Evolutionary conservation across 2,888 invertebrate genomes (phyloP), one percentile per base, ranked within the genome.

Genomic region (Eupsilia transversa): DNA sequence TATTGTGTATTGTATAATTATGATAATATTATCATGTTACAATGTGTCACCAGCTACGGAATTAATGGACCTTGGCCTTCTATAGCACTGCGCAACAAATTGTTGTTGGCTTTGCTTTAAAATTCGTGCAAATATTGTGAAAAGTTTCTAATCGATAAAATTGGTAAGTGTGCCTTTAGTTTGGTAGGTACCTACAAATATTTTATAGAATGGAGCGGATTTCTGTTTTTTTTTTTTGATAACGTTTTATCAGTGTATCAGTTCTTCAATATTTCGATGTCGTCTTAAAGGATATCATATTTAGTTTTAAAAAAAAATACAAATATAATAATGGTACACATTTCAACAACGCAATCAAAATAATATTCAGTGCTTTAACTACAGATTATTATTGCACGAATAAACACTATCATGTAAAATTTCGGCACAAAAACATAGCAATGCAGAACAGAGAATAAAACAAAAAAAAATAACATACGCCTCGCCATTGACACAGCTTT

Each of bases 401-500:
- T 52, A 61, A 79, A 79, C 23, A 70, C 4, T 3, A 52, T 27
- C 14, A 57, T 27, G n/a, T 56, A 30, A n/a, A 72, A 72, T 54
- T 57, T 76, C 3, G 41, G 35, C 20, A 43, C 52, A 57, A 38
- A 57, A 46, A 57, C 17, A 66, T 27, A 35, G 78, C 82, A n/a
- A 49, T 43, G 82, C 82, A 80, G 38, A 63, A 49, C 17, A 68
- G 43, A 30, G 9, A 23, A 23, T 33, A 38, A 49, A 59, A 54
- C 10, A 52, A 27, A 20, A 63, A 57, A 46, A 57, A 12, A 54
- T 49, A 68, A 65, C 38, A 72, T 30, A 61, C 52, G 59, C 63
- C 3, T 66, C 54, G 77, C 67, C 30, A 64, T 70, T 66, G 46
- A 81, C 61, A 82, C 38, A 74, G 33, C 30, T 77, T 69, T 59